phyloP scores from a whole-genome alignment of 2,113 vertebrate genomes.

The Anoplopoma fimbria region DNA sequence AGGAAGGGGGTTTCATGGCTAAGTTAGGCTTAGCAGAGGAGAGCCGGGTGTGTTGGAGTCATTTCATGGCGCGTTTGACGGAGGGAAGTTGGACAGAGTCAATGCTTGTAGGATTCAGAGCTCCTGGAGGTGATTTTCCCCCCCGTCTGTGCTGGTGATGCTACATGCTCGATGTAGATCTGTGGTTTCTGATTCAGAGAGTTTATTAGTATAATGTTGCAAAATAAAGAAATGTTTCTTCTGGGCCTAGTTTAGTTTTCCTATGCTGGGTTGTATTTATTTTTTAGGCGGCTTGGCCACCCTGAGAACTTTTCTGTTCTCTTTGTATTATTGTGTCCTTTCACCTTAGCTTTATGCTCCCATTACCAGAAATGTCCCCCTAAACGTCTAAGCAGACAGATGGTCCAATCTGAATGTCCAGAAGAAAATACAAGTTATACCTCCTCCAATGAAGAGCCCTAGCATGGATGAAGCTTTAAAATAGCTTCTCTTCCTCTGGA shows the following conservation, averaged over 20 bases:
- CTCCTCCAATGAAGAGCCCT: not conserved
- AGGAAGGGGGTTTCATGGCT: constrained; percentile 60
- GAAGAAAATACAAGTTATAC: not conserved
- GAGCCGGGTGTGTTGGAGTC: constrained; percentile 63
- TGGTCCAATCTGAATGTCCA: not conserved
- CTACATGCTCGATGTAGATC: not conserved
- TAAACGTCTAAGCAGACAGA: not conserved
- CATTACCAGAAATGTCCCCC: too few relatives aligned
- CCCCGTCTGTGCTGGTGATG: not conserved
- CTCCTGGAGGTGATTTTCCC: constrained; percentile 24
- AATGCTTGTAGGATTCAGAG: constrained; percentile 17
- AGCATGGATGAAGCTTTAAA: not conserved
- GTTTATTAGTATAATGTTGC: not conserved
- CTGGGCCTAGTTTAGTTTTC: not conserved
- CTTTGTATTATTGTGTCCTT: not conserved
- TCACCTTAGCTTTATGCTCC: not conserved
- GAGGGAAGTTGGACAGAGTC: constrained; percentile 49
- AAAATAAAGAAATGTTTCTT: not conserved
- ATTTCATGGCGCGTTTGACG: constrained; percentile 70
- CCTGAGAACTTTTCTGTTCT: not conserved
- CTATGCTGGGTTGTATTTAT: not conserved
- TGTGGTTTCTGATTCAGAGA: not conserved
- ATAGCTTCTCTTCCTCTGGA: not conserved
- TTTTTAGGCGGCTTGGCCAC: not conserved
- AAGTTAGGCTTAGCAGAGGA: constrained; percentile 64